Base-by-base conservation (phyloP, 23 tunicate genomes). In the Trididemnum miniatum region DNA sequence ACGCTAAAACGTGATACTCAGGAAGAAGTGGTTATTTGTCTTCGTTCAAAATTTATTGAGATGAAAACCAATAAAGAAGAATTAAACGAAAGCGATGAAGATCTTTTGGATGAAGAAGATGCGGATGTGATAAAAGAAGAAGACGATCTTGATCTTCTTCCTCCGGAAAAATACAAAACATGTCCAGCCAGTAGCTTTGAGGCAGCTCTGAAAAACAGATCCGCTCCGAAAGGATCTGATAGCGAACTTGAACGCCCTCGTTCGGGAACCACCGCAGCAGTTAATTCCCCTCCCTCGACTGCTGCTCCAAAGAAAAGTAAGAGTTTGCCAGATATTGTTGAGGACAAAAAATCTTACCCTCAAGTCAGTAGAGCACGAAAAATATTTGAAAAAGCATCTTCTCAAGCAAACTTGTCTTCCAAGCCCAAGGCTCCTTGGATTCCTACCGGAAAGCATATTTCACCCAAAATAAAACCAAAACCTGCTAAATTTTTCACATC, bases 111-210 rank as follows among this genome's bases (percentile, higher is more conserved):
- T 72, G 80, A 72, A 12, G 31, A 23, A 9, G 44, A 71, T 15
- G 22, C 36, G 2, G 7, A 5, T 71, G 65, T 35, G 0, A 20
- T 64, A 2, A 35, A 62, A 4, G 74, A 83, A 52, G 94, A 78
- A 3, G 76, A 74, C 0, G 82, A 71, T 22, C 33, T 79, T 64
- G 84, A 65, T 31, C 31, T 89, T 18, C 72, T 89, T 15, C 85
- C 94, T 78, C 88, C 88, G 20, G 88, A 89, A 72, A 78, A 81
- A 60, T 66, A 77, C 65, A 59, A 64, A 34, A 89, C 94, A 1
- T 89, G 86, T 60, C 94, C 94, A 1, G 85, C 90, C 1, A 51
- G 71, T 20, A 86, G 90, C 36, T 86, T 86, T 62, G 67, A 50
- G 20, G 63, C 65, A 20, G 65, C 57, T 24, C 35, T 86, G 37